phyloP scores from a whole-genome alignment of 2,797 vertebrate species.

The Distichodus sexfasciatus region DNA sequence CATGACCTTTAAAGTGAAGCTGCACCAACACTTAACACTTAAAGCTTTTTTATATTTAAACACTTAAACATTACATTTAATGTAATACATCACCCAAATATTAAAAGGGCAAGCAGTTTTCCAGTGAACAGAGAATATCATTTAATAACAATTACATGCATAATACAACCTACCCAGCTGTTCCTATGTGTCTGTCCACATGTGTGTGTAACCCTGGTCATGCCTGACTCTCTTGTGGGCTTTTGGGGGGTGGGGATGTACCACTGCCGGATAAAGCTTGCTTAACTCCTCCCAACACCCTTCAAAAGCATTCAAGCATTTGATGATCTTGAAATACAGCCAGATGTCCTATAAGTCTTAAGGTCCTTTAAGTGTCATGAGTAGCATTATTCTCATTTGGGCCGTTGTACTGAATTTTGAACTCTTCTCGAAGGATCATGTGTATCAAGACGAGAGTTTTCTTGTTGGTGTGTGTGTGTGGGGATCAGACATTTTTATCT shows the following conservation, averaged over 20 bases:
- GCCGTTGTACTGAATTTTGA: no score
- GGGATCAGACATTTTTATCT: no score
- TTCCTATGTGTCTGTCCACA: conserved; percentile 6
- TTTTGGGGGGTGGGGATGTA: not conserved
- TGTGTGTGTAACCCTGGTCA: not conserved
- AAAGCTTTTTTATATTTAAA: no score
- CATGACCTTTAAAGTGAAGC: not conserved
- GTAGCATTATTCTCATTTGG: no score
- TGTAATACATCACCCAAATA: not conserved
- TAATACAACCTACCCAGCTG: conserved; percentile 26
- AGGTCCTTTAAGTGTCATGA: no score
- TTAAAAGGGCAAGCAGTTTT: not conserved
- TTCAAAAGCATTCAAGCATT: conserved; percentile 28
- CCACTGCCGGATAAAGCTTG: conserved; percentile 24
- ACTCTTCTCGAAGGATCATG: no score
- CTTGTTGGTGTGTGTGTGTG: no score
- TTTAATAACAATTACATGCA: not conserved
- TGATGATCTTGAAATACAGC: conserved; percentile 61
- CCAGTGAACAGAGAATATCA: not conserved
- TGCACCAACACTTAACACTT: no score
- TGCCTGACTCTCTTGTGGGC: conserved; percentile 7
- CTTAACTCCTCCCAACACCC: conserved; percentile 9
- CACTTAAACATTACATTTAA: not conserved
- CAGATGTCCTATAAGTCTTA: no score
- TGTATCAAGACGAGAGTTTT: no score